Evolutionary conservation across 1,140 invertebrate genomes (phyloP).

Genomic region (Ceratina australensis): DNA sequence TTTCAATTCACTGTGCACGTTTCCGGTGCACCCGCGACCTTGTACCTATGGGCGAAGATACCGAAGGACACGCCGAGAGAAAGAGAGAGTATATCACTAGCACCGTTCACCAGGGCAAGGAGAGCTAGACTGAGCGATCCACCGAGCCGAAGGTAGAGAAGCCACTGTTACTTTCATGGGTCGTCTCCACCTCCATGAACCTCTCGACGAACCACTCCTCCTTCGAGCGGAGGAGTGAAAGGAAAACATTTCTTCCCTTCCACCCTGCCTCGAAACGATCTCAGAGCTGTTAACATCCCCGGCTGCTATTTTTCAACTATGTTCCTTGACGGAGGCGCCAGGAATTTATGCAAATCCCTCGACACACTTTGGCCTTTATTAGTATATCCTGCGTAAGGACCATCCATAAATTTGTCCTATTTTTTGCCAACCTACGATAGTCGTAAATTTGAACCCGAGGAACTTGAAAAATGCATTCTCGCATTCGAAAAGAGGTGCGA

Average conservation of each 20-base stretch:
- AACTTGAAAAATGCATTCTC: background rate
- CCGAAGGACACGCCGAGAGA: constrained; percentile 26
- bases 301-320: too few species aligned
- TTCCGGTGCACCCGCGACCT: constrained; percentile 55
- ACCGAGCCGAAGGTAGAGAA: constrained; percentile 30
- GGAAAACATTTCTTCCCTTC: constrained; percentile 72
- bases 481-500: constrained; percentile 23
- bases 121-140: constrained; percentile 58
- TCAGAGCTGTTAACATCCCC: too few species aligned
- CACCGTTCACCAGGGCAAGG: constrained; percentile 60
- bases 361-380: background rate
- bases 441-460: background rate
- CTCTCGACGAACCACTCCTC: constrained; percentile 26
- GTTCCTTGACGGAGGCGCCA: background rate
- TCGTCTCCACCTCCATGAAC: constrained; percentile 65
- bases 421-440: background rate
- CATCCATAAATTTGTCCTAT: background rate
- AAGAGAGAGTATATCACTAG: background rate
- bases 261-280: constrained; percentile 2
- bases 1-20: constrained; percentile 23
- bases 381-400: background rate
- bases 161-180: constrained; percentile 78
- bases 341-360: constrained; percentile 17
- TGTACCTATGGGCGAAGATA: constrained; percentile 44
- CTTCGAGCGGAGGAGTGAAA: constrained; percentile 68